phyloP scores from a whole-genome alignment of 2,888 invertebrate genomes.

The Sialis fuliginosa region DNA sequence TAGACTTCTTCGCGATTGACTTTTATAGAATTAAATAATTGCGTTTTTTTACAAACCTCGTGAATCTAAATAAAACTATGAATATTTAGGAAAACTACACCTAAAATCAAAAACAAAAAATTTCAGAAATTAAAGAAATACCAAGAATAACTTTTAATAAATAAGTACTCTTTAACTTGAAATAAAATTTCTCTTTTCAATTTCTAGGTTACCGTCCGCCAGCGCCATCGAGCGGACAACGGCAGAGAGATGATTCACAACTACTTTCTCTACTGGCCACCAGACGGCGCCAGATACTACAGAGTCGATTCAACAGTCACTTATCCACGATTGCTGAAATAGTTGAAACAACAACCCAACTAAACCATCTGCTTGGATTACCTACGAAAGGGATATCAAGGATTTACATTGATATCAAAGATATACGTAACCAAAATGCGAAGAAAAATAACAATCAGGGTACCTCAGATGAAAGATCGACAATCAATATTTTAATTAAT shows the following conservation, averaged over 20 bases:
- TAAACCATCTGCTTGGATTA: slow-evolving; percentile 9
- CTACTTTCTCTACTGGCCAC: slow-evolving; percentile 40
- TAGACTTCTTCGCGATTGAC: no score
- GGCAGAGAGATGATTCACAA: slow-evolving; percentile 26
- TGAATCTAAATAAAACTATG: no score
- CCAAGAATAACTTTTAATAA: no score
- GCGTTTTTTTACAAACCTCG: no score
- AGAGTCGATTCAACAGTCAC: slow-evolving; percentile 32
- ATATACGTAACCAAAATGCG: background rate
- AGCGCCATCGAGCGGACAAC: background rate
- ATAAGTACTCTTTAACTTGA: no score
- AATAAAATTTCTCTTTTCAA: no score
- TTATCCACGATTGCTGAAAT: slow-evolving; percentile 28
- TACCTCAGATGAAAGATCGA: background rate
- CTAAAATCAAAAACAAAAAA: no score
- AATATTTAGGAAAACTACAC: no score
- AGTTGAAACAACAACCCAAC: slow-evolving; percentile 24
- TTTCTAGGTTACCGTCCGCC: background rate
- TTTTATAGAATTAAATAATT: no score
- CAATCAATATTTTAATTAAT: no score
- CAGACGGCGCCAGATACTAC: slow-evolving; percentile 38
- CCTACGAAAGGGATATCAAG: background rate
- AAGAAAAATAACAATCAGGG: background rate
- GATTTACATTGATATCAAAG: slow-evolving; percentile 3
- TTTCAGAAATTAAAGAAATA: no score